Evolutionary conservation across 2,113 vertebrate species (phyloP), one percentile per base, ranked within the genome.

Genomic region (Cyrtonyx montezumae): DNA sequence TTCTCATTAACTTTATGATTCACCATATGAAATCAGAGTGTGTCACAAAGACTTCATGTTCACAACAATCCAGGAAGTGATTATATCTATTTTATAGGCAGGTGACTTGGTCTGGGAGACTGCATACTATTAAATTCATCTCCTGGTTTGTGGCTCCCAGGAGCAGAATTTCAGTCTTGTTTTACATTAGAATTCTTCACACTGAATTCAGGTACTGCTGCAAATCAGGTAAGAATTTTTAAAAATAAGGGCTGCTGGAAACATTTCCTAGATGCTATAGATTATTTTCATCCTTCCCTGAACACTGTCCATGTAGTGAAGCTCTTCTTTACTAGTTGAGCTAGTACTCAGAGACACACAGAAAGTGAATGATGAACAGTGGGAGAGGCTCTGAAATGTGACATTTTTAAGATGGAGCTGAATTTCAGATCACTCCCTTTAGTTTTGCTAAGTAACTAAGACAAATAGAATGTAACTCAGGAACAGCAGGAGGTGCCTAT

Each of bases 101-200:
- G 68, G 28, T 37, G 0, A 28, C 34, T 59, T 62, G 15, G 49
- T 88, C 9, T 15, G 58, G 19, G 84, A 71, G 15, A 42, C 8
- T 43, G 6, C 3, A 18, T 46, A 65, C 4, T 40, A 8, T 62
- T 63, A 62, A 49, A 13, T 70, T 49, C 3, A 0, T 62, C 11
- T 86, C 21, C 21, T 0, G 0, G 4, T 70, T 45, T 88, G 45
- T 67, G 32, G 8, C 28, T 78, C 13, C 40, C 53, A n/a, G 13
- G 18, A 49, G 21, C 67, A 74, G 34, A 67, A 37, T 67, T 83
- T 80, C 67, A 19, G 4, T 6, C 45, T 74, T 43, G 40, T 1
- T 6, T 66, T 58, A 80, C 42, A 66, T 42, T 59, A 59, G 28
- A 62, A 53, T 81, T 59, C 14, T 76, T 62, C 37, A 68, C 23